These are phyloP conservation scores for Ranitomeya imitator DNA, from an alignment of 2,113 vertebrate genomes.

Conservation along the genomic window DNA sequence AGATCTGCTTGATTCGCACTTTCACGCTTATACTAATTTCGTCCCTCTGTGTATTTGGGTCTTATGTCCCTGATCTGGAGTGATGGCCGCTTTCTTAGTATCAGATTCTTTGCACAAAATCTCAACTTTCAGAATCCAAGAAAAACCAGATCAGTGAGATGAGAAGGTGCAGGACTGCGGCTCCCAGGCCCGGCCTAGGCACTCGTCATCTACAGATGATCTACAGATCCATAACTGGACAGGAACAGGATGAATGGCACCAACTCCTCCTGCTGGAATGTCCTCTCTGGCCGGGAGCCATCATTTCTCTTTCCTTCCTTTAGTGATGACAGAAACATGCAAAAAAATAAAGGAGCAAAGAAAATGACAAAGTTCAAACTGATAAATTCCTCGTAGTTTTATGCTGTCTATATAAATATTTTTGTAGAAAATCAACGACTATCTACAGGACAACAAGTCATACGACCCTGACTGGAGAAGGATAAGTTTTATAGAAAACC, in stretches of 20 bases:
- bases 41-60: too few relatives aligned
- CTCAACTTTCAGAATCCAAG: background rate
- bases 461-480: too few relatives aligned
- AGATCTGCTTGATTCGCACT: too few relatives aligned
- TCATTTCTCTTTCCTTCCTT: background rate
- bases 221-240: slow-evolving; percentile 9
- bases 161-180: background rate
- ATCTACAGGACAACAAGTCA: too few relatives aligned
- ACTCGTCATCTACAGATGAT: background rate
- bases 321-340: background rate
- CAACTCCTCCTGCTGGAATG: slow-evolving; percentile 14
- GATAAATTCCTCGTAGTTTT: background rate
- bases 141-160: background rate
- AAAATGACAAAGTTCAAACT: background rate
- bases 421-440: background rate
- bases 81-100: background rate
- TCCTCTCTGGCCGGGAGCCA: slow-evolving; percentile 4
- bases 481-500: too few relatives aligned
- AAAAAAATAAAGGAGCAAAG: background rate
- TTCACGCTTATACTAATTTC: too few relatives aligned
- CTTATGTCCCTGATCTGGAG: background rate
- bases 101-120: background rate
- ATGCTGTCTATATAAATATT: background rate
- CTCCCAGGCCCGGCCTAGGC: slow-evolving; percentile 12
- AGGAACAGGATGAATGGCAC: slow-evolving; percentile 6